Conservation (phyloP, 2,113 vertebrate genomes). For the Percina caprodes region DNA sequence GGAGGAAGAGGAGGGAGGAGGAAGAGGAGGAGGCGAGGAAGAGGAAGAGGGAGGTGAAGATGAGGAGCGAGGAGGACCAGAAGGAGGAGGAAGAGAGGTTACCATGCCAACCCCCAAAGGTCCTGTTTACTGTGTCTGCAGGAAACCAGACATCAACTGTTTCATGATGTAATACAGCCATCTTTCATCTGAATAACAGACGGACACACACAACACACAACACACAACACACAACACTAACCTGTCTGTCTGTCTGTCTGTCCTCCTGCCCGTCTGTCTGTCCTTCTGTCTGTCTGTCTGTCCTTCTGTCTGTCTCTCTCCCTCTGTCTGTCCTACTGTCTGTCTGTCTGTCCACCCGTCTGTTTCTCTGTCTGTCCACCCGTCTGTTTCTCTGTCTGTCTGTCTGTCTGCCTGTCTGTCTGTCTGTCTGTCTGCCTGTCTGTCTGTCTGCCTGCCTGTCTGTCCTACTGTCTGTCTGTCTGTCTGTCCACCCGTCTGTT, state of each 20-base stretch:
- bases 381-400: neutral
- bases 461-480: neutral
- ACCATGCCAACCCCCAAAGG: conserved; percentile 75
- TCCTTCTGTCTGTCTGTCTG: neutral
- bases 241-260: conserved; percentile 1
- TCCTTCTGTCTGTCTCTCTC: neutral
- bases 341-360: neutral
- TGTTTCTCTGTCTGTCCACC: neutral
- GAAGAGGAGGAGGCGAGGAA: conserved; percentile 73
- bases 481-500: neutral
- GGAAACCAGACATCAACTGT: conserved; percentile 93
- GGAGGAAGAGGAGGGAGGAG: conserved; percentile 20
- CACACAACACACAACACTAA: neutral
- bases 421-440: neutral
- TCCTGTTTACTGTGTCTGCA: conserved; percentile 90
- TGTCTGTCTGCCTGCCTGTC: neutral
- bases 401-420: neutral
- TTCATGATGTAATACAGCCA: conserved; percentile 89
- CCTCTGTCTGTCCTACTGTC: neutral
- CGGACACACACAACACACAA: too few relatives aligned
- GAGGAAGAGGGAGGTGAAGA: conserved; percentile 51
- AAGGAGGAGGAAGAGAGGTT: conserved; percentile 71
- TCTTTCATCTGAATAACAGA: neutral
- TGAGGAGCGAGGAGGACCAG: conserved; percentile 40
- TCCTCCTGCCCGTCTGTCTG: neutral